A percentile compares a stretch with the other conserved stretches of the same genome.
phyloP scores from a whole-genome alignment of 2,888 invertebrate genomes.

The Pseudoips prasinana region DNA sequence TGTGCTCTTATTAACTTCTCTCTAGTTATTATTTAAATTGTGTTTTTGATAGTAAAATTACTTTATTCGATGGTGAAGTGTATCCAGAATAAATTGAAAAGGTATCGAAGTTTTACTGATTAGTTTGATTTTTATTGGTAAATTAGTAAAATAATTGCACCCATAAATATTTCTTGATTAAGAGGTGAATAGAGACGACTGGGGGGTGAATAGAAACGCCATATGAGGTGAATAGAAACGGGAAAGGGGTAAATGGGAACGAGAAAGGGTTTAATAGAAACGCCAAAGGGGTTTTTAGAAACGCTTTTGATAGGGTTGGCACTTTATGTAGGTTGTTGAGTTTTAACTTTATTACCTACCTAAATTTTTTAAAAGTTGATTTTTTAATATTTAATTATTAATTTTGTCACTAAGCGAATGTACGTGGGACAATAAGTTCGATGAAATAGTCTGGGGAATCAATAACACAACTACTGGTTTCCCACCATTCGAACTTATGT shows the following conservation, averaged over 20 bases:
- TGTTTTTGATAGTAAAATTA: constrained; percentile 13
- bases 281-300: constrained; percentile 9
- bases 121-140: constrained; percentile 14
- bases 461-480: no score
- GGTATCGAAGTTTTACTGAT: constrained; percentile 11
- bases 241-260: no score
- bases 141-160: constrained; percentile 8
- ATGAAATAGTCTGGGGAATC: no score
- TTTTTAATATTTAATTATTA: constrained; percentile 6
- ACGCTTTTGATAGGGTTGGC: no score
- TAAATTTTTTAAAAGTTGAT: constrained; percentile 6
- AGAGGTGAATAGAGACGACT: constrained; percentile 14
- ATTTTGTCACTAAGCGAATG: no score
- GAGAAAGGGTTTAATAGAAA: no score
- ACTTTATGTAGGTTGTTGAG: no score
- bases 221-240: constrained; percentile 11
- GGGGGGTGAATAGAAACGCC: constrained; percentile 13
- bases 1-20: constrained; percentile 9
- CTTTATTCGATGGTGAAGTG: constrained; percentile 9
- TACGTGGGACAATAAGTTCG: no score
- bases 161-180: constrained; percentile 12
- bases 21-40: constrained; percentile 12
- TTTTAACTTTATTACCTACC: no score
- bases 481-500: no score
- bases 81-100: constrained; percentile 11